Conservation (phyloP, 2,888 invertebrate genomes). For the Cosmia trapezina region DNA sequence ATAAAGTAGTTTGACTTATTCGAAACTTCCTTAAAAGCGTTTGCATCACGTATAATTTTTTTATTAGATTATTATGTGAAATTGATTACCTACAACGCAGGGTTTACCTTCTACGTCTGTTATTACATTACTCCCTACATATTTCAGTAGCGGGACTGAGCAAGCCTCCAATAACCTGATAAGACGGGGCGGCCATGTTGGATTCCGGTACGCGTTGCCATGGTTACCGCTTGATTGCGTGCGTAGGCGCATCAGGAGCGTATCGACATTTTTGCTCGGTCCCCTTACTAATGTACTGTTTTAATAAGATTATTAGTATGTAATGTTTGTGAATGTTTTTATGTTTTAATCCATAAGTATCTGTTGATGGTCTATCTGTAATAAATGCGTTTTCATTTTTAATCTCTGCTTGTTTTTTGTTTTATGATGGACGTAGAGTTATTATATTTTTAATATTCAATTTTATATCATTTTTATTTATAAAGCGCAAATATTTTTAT, state of each 20-base stretch:
- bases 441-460: slow-evolving; percentile 22
- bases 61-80: slow-evolving; percentile 51
- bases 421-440: slow-evolving; percentile 32
- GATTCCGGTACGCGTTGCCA: slow-evolving; percentile 79
- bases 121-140: slow-evolving; percentile 59
- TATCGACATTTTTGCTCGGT: slow-evolving; percentile 62
- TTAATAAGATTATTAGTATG: slow-evolving; percentile 63
- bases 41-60: slow-evolving; percentile 34
- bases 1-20: slow-evolving; percentile 43
- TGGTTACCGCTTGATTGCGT: slow-evolving; percentile 81
- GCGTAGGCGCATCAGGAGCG: slow-evolving; percentile 74
- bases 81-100: slow-evolving; percentile 49
- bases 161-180: slow-evolving; percentile 77
- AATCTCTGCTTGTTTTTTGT: slow-evolving; percentile 35
- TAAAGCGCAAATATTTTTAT: slow-evolving; percentile 12
- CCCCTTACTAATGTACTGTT: slow-evolving; percentile 61
- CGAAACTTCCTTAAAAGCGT: slow-evolving; percentile 29
- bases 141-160: slow-evolving; percentile 67
- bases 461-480: slow-evolving; percentile 32
- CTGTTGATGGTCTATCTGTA: slow-evolving; percentile 41
- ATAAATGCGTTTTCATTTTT: slow-evolving; percentile 49
- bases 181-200: slow-evolving; percentile 82
- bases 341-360: slow-evolving; percentile 47
- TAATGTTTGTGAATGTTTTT: slow-evolving; percentile 50
- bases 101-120: slow-evolving; percentile 52